Percentiles rank a stretch among this genome's conserved stretches.
phyloP scores from a whole-genome alignment of 2,888 invertebrate genomes.

The Artemia sinica region DNA sequence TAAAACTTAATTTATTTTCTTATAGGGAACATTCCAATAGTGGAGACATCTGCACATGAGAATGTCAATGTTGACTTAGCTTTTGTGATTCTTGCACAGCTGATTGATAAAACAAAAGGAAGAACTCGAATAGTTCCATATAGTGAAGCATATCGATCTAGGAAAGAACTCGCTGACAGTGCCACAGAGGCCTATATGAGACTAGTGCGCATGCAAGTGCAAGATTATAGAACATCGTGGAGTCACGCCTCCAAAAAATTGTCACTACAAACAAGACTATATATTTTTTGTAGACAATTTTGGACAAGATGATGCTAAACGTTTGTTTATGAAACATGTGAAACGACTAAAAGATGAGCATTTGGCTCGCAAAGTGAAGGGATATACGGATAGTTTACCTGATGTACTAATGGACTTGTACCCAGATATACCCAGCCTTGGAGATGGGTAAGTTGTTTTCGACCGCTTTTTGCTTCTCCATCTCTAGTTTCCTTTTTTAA shows the following conservation, averaged over 20 bases:
- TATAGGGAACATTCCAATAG: constrained; percentile 51
- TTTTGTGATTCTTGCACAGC: constrained; percentile 71
- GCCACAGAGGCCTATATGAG: constrained; percentile 78
- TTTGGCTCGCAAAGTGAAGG: constrained; percentile 52
- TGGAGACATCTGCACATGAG: constrained; percentile 88
- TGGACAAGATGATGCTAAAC: constrained; percentile 57
- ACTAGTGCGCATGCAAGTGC: constrained; percentile 47
- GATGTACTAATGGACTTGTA: constrained; percentile 57
- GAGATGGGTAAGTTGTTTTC: constrained; percentile 37
- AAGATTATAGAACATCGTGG: constrained; percentile 57
- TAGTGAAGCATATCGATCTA: constrained; percentile 62
- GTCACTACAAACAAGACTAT: constrained; percentile 73
- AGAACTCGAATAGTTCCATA: constrained; percentile 49
- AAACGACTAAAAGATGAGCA: constrained; percentile 65
- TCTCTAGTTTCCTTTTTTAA: too few relatives aligned
- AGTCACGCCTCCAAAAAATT: constrained; percentile 68
- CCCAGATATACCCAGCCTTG: constrained; percentile 51
- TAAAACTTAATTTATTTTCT: not conserved
- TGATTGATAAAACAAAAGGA: constrained; percentile 75
- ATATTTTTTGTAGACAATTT: constrained; percentile 71
- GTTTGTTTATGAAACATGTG: constrained; percentile 56
- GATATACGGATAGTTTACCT: constrained; percentile 58
- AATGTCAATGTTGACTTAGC: constrained; percentile 90
- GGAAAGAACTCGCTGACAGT: constrained; percentile 71
- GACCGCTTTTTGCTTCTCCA: not conserved